phyloP scores from a whole-genome alignment of 2,113 vertebrate species.

The Caranx ignobilis region DNA sequence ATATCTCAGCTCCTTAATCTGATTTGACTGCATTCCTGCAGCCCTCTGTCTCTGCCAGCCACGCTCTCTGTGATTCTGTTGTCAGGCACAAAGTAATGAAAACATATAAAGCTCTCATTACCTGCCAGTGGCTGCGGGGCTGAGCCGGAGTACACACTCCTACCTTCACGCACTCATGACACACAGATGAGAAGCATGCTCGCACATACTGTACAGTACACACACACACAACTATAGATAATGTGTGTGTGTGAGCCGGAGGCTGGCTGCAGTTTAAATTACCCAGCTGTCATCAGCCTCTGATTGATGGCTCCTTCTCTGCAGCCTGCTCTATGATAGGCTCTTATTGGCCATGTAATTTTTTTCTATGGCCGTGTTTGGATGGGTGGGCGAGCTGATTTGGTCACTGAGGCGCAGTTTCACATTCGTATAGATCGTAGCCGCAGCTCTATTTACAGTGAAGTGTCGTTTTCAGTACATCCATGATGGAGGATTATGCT shows the following conservation, averaged over 20 bases:
- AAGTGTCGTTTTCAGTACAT: conserved; percentile 41
- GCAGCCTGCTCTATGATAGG: conserved; percentile 65
- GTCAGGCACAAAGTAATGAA: conserved; percentile 80
- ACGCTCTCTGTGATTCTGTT: conserved; percentile 67
- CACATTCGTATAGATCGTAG: conserved; percentile 36
- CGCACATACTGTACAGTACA: conserved; percentile 37
- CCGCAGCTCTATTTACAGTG: conserved; percentile 16
- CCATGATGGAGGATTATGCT: background rate
- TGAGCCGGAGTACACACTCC: conserved; percentile 46
- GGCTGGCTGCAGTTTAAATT: conserved; percentile 67
- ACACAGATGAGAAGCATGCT: conserved; percentile 36
- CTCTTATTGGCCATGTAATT: conserved; percentile 68
- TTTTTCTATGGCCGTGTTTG: conserved; percentile 50
- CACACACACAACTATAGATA: conserved; percentile 1
- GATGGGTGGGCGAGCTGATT: conserved; percentile 60
- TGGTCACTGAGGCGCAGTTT: conserved; percentile 32
- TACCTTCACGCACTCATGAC: conserved; percentile 2
- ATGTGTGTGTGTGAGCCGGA: conserved; percentile 25
- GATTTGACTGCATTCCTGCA: conserved; percentile 74
- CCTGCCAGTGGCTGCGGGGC: conserved; percentile 65
- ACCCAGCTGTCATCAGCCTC: conserved; percentile 64
- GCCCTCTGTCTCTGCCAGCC: conserved; percentile 64
- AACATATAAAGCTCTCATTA: conserved; percentile 81
- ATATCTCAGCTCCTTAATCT: conserved; percentile 76
- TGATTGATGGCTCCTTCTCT: conserved; percentile 72